Evolutionary conservation across 2,113 vertebrate genomes (phyloP), one percentile per base, ranked within the genome.

Genomic region (Hoplias malabaricus): DNA sequence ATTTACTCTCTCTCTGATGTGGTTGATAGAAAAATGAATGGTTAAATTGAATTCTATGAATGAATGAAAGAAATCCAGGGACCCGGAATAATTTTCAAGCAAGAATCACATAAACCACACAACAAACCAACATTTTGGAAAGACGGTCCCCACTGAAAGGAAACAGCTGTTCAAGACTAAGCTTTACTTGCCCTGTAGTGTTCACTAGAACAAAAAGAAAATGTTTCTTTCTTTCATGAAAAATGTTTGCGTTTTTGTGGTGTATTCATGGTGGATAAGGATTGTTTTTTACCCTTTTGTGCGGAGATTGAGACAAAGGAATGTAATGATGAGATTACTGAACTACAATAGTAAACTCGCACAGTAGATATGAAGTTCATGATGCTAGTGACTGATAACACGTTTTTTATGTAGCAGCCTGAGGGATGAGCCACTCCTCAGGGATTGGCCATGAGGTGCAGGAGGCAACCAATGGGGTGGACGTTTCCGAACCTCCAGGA

Each of bases 401-500:
- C 80, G n/a, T n/a, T 43, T 77, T 46, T 79, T 78, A 59, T 33
- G 23, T 79, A 91, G 89, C 89, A 89, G 90, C 88, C 86, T 89
- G 89, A 93, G 90, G 87, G 88, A 93, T 93, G 93, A 93, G 91
- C 90, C 87, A 89, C 87, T 92, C 89, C 89, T 86, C 90, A 91
- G 90, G 86, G 79, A 84, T 82, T 82, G 88, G 87, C 89, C 86
- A 86, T 38, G 89, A 90, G n/a, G 87, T 89, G 89, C 87, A 88
- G 68, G 89, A 90, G 82, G 87, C 84, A 5, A 87, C 89, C 40
- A 93, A 93, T 4, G 90, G 91, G 3, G 80, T 89, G 11, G 81
- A 73, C 42, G 85, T 80, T 5, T 75, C 86, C 19, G 57, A 84
- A 13, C 80, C 85, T 6, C 57, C 85, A 19, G 88, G 75, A 3